Percentiles rank a stretch among this genome's conserved stretches.
Conservation (phyloP, 2,888 invertebrate species). For the Lasioglossum vierecki region DNA sequence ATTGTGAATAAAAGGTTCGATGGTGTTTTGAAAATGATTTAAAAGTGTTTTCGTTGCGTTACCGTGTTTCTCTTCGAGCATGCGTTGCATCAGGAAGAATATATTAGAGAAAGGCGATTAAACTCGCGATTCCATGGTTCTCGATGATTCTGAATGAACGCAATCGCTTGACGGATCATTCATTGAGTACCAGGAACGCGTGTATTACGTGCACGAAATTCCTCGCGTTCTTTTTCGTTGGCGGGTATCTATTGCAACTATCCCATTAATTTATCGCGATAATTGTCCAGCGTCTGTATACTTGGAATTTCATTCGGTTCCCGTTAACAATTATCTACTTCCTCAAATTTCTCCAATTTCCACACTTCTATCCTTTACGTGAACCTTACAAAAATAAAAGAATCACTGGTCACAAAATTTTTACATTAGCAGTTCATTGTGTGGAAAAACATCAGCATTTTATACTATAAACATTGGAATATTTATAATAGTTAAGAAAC, state of each 20-base stretch:
- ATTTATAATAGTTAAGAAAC: no score
- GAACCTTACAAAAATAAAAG: background rate
- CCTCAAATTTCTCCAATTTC: constrained; percentile 22
- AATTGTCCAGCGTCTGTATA: constrained; percentile 9
- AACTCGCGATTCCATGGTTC: background rate
- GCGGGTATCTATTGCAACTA: constrained; percentile 40
- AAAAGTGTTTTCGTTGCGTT: background rate
- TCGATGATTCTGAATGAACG: constrained; percentile 30
- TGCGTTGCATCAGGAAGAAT: background rate
- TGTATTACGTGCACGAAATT: constrained; percentile 48
- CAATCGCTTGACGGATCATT: constrained; percentile 29
- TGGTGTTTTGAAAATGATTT: background rate
- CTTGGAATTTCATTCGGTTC: constrained; percentile 26
- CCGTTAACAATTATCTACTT: constrained; percentile 21
- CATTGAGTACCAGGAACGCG: constrained; percentile 40
- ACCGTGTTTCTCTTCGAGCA: background rate
- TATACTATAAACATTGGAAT: background rate
- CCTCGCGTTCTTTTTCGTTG: constrained; percentile 28
- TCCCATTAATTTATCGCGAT: constrained; percentile 51
- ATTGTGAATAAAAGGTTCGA: background rate
- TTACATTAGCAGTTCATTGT: background rate
- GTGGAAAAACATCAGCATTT: background rate
- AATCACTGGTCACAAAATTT: background rate
- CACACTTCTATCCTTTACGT: background rate
- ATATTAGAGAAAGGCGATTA: constrained; percentile 13